Conservation (phyloP, 2,888 invertebrate species). For the Spodoptera exigua region DNA sequence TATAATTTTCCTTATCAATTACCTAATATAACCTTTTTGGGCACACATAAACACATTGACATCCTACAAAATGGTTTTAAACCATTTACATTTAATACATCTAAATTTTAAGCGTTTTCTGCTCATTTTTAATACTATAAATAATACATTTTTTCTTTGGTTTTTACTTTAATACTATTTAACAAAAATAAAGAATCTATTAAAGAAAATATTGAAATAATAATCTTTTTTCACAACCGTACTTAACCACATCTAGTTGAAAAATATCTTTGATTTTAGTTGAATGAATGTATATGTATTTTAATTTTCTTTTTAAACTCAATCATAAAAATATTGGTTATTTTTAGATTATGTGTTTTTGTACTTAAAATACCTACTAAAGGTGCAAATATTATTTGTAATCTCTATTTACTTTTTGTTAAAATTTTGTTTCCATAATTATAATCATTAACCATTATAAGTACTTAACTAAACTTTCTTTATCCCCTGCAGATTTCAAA, state of each 20-base stretch:
- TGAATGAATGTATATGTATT: constrained; percentile 18
- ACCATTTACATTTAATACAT: constrained; percentile 32
- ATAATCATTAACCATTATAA: too few relatives aligned
- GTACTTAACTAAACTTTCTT: too few relatives aligned
- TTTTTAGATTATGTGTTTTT: too few relatives aligned
- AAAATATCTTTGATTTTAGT: constrained; percentile 2
- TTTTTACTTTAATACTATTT: constrained; percentile 16
- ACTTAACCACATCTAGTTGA: constrained; percentile 40
- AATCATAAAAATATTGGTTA: too few relatives aligned
- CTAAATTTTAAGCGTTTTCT: constrained; percentile 49
- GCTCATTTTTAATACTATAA: constrained; percentile 37
- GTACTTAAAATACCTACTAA: too few relatives aligned
- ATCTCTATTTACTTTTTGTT: too few relatives aligned
- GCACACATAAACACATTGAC: constrained; percentile 21
- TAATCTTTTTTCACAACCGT: constrained; percentile 42
- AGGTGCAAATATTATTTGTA: too few relatives aligned
- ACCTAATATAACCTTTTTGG: neutral
- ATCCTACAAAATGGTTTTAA: constrained; percentile 36
- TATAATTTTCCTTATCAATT: too few relatives aligned
- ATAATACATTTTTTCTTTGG: constrained; percentile 38
- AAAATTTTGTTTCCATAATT: too few relatives aligned
- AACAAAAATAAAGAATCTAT: constrained; percentile 17
- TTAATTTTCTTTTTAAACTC: neutral
- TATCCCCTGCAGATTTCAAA: too few relatives aligned
- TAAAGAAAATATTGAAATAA: constrained; percentile 6